phyloP scores from a whole-genome alignment of 2,113 vertebrate genomes.

The Rattus rattus region DNA sequence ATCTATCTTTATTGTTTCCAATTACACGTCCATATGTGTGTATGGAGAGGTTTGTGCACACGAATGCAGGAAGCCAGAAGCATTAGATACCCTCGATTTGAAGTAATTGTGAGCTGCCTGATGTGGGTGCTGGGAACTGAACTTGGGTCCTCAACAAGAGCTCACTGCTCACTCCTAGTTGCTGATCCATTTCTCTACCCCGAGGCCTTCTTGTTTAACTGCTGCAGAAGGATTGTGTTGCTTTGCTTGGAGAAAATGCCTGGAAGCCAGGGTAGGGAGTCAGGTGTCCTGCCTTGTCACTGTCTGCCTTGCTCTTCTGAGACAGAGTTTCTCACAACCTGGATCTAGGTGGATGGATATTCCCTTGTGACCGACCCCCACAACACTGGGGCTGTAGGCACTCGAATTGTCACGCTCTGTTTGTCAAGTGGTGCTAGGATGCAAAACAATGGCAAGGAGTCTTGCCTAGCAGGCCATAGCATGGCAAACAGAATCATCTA shows the following conservation, averaged over 20 bases:
- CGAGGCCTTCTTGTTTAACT: neutral
- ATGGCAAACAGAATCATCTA: neutral
- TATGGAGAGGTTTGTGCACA: neutral
- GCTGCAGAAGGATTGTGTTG: neutral
- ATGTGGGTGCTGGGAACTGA: neutral
- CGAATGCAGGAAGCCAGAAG: neutral
- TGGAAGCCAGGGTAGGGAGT: neutral
- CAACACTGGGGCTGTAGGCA: too few species aligned
- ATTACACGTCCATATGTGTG: neutral
- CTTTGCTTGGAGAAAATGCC: neutral
- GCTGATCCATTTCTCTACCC: neutral
- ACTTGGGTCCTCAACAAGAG: neutral
- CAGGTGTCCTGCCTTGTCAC: neutral
- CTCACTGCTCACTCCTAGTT: neutral
- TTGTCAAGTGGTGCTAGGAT: neutral
- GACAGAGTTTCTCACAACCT: neutral
- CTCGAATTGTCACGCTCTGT: too few species aligned
- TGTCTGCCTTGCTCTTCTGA: neutral
- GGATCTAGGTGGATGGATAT: neutral
- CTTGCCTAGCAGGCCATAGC: neutral
- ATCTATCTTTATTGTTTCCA: neutral
- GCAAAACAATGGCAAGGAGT: neutral
- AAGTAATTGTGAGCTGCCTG: neutral
- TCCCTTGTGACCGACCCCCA: neutral
- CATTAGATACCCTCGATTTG: neutral